A percentile compares a stretch with the other conserved stretches of the same genome.
Evolutionary conservation across 2,113 vertebrate species (phyloP).

Genomic region (Chionodraco myersi): DNA sequence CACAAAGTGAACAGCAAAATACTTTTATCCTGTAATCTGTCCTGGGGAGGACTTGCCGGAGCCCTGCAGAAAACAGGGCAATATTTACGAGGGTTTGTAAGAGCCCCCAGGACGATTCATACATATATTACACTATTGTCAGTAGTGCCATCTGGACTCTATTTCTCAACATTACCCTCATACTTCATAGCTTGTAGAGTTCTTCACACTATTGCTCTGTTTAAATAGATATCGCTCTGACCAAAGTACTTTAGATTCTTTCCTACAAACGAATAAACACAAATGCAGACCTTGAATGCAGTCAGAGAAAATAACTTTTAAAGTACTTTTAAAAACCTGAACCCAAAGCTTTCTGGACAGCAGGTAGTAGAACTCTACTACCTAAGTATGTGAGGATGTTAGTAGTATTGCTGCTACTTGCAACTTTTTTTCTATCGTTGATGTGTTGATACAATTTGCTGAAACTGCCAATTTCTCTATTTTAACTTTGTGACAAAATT

Average conservation of each 20-base stretch:
- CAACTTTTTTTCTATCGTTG: slow-evolving; percentile 6
- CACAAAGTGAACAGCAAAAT: slow-evolving; percentile 7
- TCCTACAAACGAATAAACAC: background rate
- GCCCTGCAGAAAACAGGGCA: background rate
- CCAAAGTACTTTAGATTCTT: too few relatives aligned
- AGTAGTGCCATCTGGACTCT: background rate
- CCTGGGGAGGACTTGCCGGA: background rate
- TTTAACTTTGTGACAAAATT: slow-evolving; percentile 51
- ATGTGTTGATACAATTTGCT: slow-evolving; percentile 19
- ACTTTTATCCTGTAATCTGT: slow-evolving; percentile 9
- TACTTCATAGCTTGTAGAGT: too few relatives aligned
- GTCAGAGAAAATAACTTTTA: background rate
- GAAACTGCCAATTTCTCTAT: slow-evolving; percentile 29
- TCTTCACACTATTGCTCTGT: too few relatives aligned
- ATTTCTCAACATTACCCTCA: background rate
- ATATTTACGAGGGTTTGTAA: background rate
- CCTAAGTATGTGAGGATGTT: background rate
- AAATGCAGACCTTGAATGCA: background rate
- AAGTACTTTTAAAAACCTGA: background rate
- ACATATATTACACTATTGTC: background rate
- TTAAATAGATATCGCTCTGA: too few relatives aligned
- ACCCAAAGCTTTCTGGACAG: background rate
- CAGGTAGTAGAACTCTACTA: background rate
- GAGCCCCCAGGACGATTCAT: background rate
- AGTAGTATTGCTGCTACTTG: background rate